Evolutionary conservation across 2,888 invertebrate genomes (phyloP).

Genomic region (Ormyrus nitidulus): DNA sequence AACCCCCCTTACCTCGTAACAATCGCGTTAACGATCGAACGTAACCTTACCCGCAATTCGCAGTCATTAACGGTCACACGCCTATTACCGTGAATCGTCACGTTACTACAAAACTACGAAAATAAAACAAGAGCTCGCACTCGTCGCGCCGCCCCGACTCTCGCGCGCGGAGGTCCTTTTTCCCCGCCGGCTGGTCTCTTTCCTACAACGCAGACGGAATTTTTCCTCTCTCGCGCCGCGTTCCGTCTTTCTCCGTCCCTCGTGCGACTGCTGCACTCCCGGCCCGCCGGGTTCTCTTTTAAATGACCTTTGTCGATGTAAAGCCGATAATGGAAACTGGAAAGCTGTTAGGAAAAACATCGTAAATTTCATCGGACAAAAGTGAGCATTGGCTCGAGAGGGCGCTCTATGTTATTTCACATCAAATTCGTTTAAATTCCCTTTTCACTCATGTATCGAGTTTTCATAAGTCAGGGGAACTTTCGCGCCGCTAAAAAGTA

Average conservation of each 20-base stretch:
- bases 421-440: slow-evolving; percentile 4
- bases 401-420: slow-evolving; percentile 1
- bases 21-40: too few species aligned
- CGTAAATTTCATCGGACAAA: slow-evolving; percentile 29
- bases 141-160: neutral
- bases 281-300: neutral
- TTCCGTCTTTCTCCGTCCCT: neutral
- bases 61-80: neutral
- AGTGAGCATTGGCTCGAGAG: slow-evolving; percentile 7
- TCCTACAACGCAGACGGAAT: neutral
- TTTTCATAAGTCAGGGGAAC: slow-evolving; percentile 14
- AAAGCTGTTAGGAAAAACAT: slow-evolving; percentile 37
- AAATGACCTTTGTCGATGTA: slow-evolving; percentile 34
- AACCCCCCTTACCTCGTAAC: too few species aligned
- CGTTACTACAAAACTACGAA: neutral
- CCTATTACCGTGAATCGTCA: slow-evolving; percentile 7
- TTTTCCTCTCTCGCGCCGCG: neutral
- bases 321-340: slow-evolving; percentile 42
- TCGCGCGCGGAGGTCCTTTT: neutral
- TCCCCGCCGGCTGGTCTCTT: neutral
- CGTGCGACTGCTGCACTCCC: neutral
- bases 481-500: neutral
- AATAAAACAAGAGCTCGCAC: neutral
- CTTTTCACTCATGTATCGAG: neutral
- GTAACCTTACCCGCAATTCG: neutral